A percentile compares a stretch with the other conserved stretches of the same genome.
phyloP scores from a whole-genome alignment of 2,888 invertebrate species.

The Drosophila infuscata region DNA sequence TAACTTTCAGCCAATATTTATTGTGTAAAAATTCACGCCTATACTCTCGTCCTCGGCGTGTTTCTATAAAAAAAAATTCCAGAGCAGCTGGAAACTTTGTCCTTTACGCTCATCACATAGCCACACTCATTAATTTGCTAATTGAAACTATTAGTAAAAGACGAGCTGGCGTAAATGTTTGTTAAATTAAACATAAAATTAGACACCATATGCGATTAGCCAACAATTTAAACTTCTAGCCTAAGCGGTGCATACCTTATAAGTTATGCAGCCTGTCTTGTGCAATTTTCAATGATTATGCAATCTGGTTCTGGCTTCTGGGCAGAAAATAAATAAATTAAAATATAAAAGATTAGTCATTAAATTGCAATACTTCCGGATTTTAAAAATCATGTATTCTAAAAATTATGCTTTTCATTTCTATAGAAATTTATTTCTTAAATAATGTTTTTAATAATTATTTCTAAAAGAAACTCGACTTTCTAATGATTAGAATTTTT shows the following conservation, averaged over 20 bases:
- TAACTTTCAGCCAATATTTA: constrained; percentile 61
- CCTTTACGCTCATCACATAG: constrained; percentile 62
- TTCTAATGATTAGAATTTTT: too few relatives aligned
- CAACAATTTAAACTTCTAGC: constrained; percentile 37
- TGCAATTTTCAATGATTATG: constrained; percentile 4
- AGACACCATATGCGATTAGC: constrained; percentile 63
- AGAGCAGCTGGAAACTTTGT: constrained; percentile 62
- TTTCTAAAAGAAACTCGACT: too few relatives aligned
- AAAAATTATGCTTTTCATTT: too few relatives aligned
- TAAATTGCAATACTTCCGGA: too few relatives aligned
- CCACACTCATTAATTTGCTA: constrained; percentile 70
- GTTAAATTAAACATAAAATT: constrained; percentile 60
- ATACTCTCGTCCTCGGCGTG: constrained; percentile 12
- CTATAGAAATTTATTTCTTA: too few relatives aligned
- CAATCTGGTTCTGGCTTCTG: background rate
- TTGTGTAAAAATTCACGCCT: constrained; percentile 77
- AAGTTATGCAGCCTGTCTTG: background rate
- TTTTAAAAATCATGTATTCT: too few relatives aligned
- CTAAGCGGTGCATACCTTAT: constrained; percentile 12
- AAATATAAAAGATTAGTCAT: too few relatives aligned
- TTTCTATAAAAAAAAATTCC: constrained; percentile 13
- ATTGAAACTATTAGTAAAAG: constrained; percentile 65
- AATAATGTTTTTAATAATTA: too few relatives aligned
- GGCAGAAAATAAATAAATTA: too few relatives aligned
- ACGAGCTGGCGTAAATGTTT: constrained; percentile 40